Percentiles rank a stretch among this genome's conserved stretches.
Conservation (phyloP, 2,888 invertebrate genomes). For the Mesochorus sp. region DNA sequence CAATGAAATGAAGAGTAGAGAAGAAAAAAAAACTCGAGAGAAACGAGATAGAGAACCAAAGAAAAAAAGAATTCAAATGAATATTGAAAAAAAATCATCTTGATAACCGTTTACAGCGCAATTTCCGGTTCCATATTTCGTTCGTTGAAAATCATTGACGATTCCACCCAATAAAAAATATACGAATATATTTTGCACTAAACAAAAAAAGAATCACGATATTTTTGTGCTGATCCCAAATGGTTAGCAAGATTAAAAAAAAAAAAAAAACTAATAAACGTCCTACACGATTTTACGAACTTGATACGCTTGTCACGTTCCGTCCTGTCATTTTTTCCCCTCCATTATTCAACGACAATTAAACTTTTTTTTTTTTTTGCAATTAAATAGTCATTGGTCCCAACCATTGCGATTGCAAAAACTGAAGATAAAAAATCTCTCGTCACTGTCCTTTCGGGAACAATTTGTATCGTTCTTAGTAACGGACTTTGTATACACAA, state of each 20-base stretch:
- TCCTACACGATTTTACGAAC: too few relatives aligned
- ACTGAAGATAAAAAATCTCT: conserved; percentile 10
- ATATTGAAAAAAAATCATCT: too few relatives aligned
- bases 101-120: too few relatives aligned
- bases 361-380: conserved; percentile 35
- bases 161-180: too few relatives aligned
- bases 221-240: too few relatives aligned
- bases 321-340: conserved; percentile 64
- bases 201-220: neutral
- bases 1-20: too few relatives aligned
- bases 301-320: conserved; percentile 47
- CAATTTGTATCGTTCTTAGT: conserved; percentile 39
- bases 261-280: neutral
- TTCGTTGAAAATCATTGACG: too few relatives aligned
- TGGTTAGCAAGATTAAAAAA: neutral
- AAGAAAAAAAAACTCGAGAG: neutral
- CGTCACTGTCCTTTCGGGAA: conserved; percentile 38
- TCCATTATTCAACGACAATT: too few relatives aligned
- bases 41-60: neutral
- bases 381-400: conserved; percentile 18
- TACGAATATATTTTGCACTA: neutral
- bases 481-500: conserved; percentile 19
- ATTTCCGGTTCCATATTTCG: too few relatives aligned
- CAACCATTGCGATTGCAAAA: neutral
- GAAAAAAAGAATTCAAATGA: neutral